Percentiles rank a stretch among this genome's conserved stretches.
Evolutionary conservation across 2,113 vertebrate genomes (phyloP).

Genomic region (Ursus arctos): DNA sequence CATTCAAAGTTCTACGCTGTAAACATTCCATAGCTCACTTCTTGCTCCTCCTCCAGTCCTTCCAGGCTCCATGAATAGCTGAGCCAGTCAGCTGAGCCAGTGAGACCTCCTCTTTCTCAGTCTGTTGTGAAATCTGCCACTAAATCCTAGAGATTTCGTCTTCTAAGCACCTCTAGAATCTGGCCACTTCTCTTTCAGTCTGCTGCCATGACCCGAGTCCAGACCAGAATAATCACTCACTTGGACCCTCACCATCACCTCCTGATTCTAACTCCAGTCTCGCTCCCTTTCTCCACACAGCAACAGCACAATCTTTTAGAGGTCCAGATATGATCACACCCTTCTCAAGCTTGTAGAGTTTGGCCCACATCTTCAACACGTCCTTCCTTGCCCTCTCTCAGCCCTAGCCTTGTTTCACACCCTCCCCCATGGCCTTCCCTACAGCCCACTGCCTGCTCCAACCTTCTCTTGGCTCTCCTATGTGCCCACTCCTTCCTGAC

Average conservation of each 20-base stretch:
- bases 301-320: background rate
- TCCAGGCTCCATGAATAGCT: background rate
- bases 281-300: background rate
- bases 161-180: background rate
- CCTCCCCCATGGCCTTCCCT: background rate
- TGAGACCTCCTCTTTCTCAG: background rate
- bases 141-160: background rate
- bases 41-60: background rate
- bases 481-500: slow-evolving; percentile 18
- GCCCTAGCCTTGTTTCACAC: background rate
- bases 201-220: background rate
- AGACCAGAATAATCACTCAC: background rate
- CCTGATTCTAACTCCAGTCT: background rate
- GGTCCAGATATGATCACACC: background rate
- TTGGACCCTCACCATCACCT: background rate
- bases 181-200: background rate
- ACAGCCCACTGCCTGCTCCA: background rate
- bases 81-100: background rate
- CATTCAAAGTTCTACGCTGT: background rate
- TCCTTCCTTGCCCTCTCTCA: background rate
- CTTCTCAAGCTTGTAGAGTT: background rate
- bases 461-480: background rate
- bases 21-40: background rate
- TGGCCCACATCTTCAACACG: background rate
- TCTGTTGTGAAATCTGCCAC: background rate